phyloP scores from a whole-genome alignment of 2,797 vertebrate species.

The Australoheros facetus region DNA sequence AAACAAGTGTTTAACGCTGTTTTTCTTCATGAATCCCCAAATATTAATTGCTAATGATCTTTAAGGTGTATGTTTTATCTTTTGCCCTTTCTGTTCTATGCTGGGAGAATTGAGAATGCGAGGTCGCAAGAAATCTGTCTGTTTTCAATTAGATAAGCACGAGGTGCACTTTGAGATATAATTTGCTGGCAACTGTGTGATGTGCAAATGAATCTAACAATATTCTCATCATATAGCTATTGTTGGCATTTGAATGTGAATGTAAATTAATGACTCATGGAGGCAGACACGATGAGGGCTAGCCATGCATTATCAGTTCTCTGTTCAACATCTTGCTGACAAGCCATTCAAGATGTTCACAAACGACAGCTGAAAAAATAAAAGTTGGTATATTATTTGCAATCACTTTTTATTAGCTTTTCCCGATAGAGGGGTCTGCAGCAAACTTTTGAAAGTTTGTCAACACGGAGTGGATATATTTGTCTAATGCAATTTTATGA shows the following conservation, averaged over 20 bases:
- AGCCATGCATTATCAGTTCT: slow-evolving; percentile 35
- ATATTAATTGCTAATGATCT: slow-evolving; percentile 87
- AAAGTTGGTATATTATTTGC: slow-evolving; percentile 8
- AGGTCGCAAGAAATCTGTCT: slow-evolving; percentile 50
- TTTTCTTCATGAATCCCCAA: slow-evolving; percentile 81
- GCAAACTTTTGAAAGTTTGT: slow-evolving; percentile 22
- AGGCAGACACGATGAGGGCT: slow-evolving; percentile 20
- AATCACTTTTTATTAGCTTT: slow-evolving; percentile 39
- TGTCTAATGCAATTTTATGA: background rate
- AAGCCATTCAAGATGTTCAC: slow-evolving; percentile 14
- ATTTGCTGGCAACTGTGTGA: slow-evolving; percentile 48
- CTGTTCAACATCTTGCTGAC: slow-evolving; percentile 38
- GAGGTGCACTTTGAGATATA: slow-evolving; percentile 59
- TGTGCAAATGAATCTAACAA: slow-evolving; percentile 57
- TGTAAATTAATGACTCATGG: slow-evolving; percentile 39
- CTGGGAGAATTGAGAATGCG: slow-evolving; percentile 55
- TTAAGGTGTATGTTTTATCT: slow-evolving; percentile 82
- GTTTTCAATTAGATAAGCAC: slow-evolving; percentile 51
- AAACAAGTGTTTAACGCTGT: slow-evolving; percentile 90
- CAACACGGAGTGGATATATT: background rate
- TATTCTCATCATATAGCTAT: slow-evolving; percentile 29
- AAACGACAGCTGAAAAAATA: slow-evolving; percentile 26
- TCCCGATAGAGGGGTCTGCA: slow-evolving; percentile 19
- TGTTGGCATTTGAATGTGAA: slow-evolving; percentile 41
- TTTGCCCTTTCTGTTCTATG: slow-evolving; percentile 60